These are phyloP conservation scores for Amphiduros pacificus DNA, from an alignment of 2,888 invertebrate genomes.

Conservation along the genomic window DNA sequence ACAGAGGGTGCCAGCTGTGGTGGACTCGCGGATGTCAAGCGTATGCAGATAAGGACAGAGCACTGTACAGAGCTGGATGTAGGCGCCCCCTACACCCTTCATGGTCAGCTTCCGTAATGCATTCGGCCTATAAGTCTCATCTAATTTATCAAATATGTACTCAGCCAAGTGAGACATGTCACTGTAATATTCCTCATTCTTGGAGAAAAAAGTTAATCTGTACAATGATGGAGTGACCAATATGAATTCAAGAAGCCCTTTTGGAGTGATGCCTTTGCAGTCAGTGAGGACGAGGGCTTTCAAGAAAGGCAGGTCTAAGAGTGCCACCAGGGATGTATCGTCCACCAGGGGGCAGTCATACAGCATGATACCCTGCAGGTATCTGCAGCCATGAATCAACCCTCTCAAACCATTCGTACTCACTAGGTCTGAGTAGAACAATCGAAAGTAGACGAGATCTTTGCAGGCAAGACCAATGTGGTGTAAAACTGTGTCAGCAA, in stretches of 20 bases:
- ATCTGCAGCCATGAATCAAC: neutral
- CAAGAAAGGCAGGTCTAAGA: conserved; percentile 16
- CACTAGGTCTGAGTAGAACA: conserved; percentile 4
- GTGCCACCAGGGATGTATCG: conserved; percentile 12
- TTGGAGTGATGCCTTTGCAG: conserved; percentile 8
- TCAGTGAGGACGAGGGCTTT: conserved; percentile 18
- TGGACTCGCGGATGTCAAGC: conserved; percentile 17
- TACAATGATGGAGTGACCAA: conserved; percentile 10
- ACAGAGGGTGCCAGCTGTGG: neutral
- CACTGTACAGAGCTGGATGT: conserved; percentile 25
- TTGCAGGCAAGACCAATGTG: conserved; percentile 1
- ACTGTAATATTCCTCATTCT: neutral
- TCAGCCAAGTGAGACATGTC: conserved; percentile 15
- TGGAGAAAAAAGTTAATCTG: conserved; percentile 11
- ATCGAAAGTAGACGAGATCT: conserved; percentile 7
- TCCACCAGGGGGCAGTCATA: conserved; percentile 13
- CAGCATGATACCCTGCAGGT: conserved; percentile 12
- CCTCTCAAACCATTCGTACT: neutral
- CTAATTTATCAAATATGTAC: conserved; percentile 2
- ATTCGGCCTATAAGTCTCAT: conserved; percentile 12
- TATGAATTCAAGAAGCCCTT: conserved; percentile 12
- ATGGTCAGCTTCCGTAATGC: conserved; percentile 16
- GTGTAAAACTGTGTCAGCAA: conserved; percentile 9
- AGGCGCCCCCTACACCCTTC: conserved; percentile 26
- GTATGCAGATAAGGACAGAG: conserved; percentile 25